These are phyloP conservation scores for Hypotaenidia philippensis DNA, from an alignment of 2,797 vertebrate genomes.

Conservation along the genomic window DNA sequence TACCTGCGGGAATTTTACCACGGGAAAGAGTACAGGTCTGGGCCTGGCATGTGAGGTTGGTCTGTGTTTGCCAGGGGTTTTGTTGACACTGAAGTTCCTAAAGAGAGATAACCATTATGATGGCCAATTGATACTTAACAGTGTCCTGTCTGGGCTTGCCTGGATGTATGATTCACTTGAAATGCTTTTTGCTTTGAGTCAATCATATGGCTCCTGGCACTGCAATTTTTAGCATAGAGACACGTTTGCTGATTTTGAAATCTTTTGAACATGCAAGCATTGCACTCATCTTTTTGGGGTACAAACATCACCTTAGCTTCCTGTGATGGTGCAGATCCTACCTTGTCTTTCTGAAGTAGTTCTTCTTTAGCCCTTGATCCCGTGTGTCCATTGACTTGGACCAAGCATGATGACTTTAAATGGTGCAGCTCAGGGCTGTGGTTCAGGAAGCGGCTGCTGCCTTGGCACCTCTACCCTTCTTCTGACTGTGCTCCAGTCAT, in stretches of 20 bases:
- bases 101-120: slow-evolving; percentile 73
- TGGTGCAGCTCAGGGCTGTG: background rate
- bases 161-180: slow-evolving; percentile 22
- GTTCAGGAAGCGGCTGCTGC: background rate
- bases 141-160: slow-evolving; percentile 55
- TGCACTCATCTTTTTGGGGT: background rate
- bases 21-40: background rate
- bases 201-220: background rate
- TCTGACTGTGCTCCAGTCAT: background rate
- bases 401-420: background rate
- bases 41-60: background rate
- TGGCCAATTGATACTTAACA: slow-evolving; percentile 56
- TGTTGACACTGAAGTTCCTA: slow-evolving; percentile 62
- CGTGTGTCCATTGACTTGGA: background rate
- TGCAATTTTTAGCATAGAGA: slow-evolving; percentile 4
- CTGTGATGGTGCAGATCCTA: background rate
- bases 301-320: background rate
- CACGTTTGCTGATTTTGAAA: background rate
- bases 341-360: background rate
- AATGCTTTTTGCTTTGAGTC: slow-evolving; percentile 35
- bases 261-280: background rate
- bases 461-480: background rate
- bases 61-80: slow-evolving; percentile 32
- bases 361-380: background rate
- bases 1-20: slow-evolving; percentile 11